Evolutionary conservation across 1,140 invertebrate genomes (phyloP).

Genomic region (Neodiprion lecontei): DNA sequence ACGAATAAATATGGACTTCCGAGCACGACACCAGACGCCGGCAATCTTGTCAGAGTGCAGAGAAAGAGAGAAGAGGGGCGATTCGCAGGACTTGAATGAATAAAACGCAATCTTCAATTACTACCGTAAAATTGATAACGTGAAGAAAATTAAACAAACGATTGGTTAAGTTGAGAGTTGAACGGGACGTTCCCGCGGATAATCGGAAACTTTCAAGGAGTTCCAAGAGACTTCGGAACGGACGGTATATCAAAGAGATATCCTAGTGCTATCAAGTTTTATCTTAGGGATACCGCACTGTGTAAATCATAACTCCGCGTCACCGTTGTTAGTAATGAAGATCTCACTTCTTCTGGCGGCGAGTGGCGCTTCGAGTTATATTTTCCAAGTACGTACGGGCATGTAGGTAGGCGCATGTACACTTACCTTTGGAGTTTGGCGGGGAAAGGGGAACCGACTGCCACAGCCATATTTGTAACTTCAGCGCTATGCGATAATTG

Average conservation of each 20-base stretch:
- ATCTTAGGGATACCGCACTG: neutral
- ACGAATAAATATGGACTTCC: too few relatives aligned
- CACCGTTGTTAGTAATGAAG: neutral
- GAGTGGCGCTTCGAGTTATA: conserved; percentile 4
- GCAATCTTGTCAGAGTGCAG: too few relatives aligned
- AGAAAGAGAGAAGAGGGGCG: too few relatives aligned
- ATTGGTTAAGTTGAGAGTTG: too few relatives aligned
- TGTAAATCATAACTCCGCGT: conserved; percentile 6
- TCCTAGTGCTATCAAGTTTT: conserved; percentile 18
- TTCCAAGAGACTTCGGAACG: neutral
- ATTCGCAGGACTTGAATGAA: too few relatives aligned
- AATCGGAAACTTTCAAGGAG: neutral
- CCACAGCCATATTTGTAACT: neutral
- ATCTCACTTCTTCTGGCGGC: conserved; percentile 4
- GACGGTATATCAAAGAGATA: neutral
- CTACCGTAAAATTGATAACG: too few relatives aligned
- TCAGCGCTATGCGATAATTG: conserved; percentile 1
- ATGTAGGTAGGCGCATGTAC: too few relatives aligned
- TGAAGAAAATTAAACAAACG: too few relatives aligned
- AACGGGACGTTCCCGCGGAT: too few relatives aligned
- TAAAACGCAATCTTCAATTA: too few relatives aligned
- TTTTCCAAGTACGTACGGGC: neutral
- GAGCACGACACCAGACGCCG: too few relatives aligned
- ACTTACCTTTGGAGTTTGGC: too few relatives aligned
- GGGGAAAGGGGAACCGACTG: neutral